Evolutionary conservation across 2,888 invertebrate species (phyloP).

Genomic region (Alitta virens): DNA sequence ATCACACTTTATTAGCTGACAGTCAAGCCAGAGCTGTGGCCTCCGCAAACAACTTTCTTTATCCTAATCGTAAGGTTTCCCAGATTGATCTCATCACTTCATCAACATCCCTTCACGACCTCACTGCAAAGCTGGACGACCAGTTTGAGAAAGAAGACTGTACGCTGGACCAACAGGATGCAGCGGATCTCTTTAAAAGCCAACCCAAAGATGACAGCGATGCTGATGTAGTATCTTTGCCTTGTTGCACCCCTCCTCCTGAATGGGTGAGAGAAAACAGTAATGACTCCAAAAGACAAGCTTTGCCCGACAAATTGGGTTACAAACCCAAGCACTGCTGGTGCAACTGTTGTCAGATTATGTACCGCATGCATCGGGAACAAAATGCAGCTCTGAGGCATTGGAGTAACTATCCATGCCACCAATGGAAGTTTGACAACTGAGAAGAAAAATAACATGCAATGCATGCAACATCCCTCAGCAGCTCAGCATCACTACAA

Average conservation of each 20-base stretch:
- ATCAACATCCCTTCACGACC: neutral
- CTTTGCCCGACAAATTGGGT: neutral
- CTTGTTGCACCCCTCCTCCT: conserved; percentile 4
- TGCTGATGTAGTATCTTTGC: neutral
- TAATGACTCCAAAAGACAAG: neutral
- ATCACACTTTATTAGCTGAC: no score
- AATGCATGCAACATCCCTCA: no score
- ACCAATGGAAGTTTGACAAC: conserved; percentile 10
- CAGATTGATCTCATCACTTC: conserved; percentile 8
- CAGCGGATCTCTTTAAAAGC: neutral
- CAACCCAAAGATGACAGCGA: neutral
- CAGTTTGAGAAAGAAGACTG: neutral
- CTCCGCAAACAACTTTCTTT: no score
- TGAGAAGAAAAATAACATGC: no score
- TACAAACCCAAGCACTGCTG: conserved; percentile 23
- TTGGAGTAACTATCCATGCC: conserved; percentile 23
- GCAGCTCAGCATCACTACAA: no score
- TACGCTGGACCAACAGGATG: neutral
- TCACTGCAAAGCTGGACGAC: conserved; percentile 1
- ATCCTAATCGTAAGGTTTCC: neutral
- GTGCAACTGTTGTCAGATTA: conserved; percentile 24
- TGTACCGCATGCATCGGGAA: conserved; percentile 21
- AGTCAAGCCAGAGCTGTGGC: no score
- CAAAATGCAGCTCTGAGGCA: conserved; percentile 9
- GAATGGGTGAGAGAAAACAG: conserved; percentile 14